Conservation (phyloP, 2,888 invertebrate species). For the Willowsia nigromaculata region DNA sequence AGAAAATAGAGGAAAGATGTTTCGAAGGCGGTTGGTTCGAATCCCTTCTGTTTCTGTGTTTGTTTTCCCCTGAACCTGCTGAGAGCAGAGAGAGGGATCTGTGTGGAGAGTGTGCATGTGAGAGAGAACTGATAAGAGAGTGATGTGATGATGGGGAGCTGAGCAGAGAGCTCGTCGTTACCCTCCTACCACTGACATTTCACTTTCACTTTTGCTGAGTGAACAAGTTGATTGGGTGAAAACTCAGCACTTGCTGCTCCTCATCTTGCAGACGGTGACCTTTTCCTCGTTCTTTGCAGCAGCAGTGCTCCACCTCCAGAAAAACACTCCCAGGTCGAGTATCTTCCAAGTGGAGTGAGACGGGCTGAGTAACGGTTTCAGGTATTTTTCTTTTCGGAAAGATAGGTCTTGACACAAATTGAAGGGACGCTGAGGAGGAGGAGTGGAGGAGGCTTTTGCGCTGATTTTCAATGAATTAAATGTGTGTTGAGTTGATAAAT, state of each 20-base stretch:
- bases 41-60: neutral
- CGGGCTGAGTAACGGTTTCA: neutral
- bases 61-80: neutral
- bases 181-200: conserved; percentile 32
- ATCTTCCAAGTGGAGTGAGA: neutral
- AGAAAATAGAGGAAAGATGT: neutral
- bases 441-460: no score
- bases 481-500: no score
- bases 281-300: neutral
- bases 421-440: no score
- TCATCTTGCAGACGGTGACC: neutral
- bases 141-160: no score
- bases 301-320: neutral
- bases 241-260: neutral
- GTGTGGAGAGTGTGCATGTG: neutral
- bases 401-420: conserved; percentile 3
- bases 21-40: neutral
- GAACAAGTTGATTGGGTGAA: no score
- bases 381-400: conserved; percentile 9
- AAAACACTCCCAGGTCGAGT: neutral
- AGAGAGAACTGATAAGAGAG: neutral
- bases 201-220: neutral
- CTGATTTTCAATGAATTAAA: no score
- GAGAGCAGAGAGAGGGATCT: neutral
- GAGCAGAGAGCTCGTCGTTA: neutral